Conservation (phyloP, 1,140 invertebrate species). For the Yoshiicerus persimilis region DNA sequence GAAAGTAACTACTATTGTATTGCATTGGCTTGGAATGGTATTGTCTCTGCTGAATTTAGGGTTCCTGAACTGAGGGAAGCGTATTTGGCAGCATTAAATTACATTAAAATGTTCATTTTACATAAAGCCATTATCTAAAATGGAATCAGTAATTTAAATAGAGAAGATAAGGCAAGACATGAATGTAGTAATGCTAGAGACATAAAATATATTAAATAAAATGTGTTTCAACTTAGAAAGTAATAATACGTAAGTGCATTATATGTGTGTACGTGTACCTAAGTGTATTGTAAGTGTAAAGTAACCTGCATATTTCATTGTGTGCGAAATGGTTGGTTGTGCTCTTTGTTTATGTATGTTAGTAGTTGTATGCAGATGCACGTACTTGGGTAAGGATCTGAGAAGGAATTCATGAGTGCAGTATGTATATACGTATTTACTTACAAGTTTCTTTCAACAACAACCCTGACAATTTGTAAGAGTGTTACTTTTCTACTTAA, state of each 20-base stretch:
- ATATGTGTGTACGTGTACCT: not conserved
- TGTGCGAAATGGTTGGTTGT: not conserved
- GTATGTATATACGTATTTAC: not conserved
- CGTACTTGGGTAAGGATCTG: not conserved
- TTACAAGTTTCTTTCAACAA: not conserved
- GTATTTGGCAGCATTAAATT: not conserved
- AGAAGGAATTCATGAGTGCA: not conserved
- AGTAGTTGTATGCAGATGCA: not conserved
- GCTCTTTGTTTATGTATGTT: not conserved
- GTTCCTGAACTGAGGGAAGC: not conserved
- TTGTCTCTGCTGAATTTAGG: not conserved
- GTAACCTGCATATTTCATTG: not conserved
- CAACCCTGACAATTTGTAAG: not conserved
- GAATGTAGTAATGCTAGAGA: not conserved
- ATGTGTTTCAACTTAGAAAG: too few species aligned
- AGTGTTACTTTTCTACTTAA: constrained; percentile 2
- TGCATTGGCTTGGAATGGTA: not conserved
- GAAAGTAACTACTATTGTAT: not conserved
- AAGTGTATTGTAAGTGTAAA: not conserved
- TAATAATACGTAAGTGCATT: not conserved
- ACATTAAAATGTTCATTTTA: not conserved
- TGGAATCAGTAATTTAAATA: not conserved
- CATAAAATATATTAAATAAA: not conserved
- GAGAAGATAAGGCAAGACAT: not conserved
- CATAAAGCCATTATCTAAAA: constrained; percentile 30